Evolutionary conservation across 2,888 invertebrate genomes (phyloP), one percentile per base, ranked within the genome.

Genomic region (Tetropium fuscum): DNA sequence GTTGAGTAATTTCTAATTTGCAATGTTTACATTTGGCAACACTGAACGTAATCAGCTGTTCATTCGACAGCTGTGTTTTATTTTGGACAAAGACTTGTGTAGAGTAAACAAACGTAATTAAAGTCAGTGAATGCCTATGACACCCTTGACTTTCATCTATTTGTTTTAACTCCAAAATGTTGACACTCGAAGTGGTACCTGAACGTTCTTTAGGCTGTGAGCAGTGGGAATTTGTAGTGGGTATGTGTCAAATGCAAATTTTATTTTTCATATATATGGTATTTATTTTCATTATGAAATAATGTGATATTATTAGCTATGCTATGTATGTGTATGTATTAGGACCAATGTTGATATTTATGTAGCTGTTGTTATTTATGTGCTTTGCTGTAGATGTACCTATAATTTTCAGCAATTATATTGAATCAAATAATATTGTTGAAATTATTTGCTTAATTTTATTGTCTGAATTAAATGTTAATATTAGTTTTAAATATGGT

Each of bases 161-260:
- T 55, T 32, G 22, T 36, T 45, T 32, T 44, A 53, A 63, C 55
- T 58, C 30, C 82, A 86, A 79, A 83, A 98, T 98, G 97, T 88
- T 98, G 85, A 96, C 97, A 84, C 88, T 98, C 82, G 97, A 98
- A 87, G 94, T 98, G 78, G 89, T 95, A 81, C 97, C 97, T 74
- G 97, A 97, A 85, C 90, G 93, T 79, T 95, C 95, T 77, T 88
- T 98, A 80, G 95, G 97, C 84, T 95, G 95, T 83, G 97, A 97
- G 84, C 92, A 95, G 87, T 97, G 97, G 97, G 97, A 98, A 86
- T 97, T 98, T 85, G 90, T 95, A 82, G 85, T 96, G 85, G 96
- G 96, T 94, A 86, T 90, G 91, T 84, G 78, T 55, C 34, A 56
- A 13, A 27, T 7, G 7, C 58, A 58, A 32, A 51, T 58, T 56